Evolutionary conservation across 2,888 invertebrate genomes (phyloP).

Genomic region (Tenthredo mesomela): DNA sequence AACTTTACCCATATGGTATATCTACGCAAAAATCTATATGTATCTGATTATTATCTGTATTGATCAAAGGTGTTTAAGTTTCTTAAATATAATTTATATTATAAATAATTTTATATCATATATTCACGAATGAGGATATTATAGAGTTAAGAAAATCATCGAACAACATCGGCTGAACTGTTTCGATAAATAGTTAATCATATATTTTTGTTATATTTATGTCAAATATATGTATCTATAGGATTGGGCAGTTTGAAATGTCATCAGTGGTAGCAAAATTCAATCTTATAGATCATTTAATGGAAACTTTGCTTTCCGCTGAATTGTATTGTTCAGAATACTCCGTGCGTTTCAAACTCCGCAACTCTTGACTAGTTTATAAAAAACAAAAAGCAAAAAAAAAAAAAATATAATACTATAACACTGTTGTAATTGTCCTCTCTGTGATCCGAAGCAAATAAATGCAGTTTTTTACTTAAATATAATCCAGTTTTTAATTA

Average conservation of each 20-base stretch:
- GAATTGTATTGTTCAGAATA: not conserved
- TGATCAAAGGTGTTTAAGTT: not conserved
- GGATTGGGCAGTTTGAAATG: conserved; percentile 32
- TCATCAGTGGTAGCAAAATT: not conserved
- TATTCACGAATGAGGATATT: conserved; percentile 8
- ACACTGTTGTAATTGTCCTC: conserved; percentile 59
- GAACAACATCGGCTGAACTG: not conserved
- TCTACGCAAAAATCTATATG: not conserved
- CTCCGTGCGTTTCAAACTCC: not conserved
- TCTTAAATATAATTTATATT: not conserved
- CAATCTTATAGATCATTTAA: not conserved
- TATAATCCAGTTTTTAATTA: not conserved
- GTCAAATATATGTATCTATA: conserved; percentile 40
- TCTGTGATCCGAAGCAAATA: conserved; percentile 59
- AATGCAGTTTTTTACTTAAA: conserved; percentile 39
- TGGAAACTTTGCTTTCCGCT: not conserved
- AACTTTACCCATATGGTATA: conserved; percentile 2
- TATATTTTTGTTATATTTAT: conserved; percentile 59
- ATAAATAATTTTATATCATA: conserved; percentile 12
- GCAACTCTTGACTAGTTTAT: conserved; percentile 20
- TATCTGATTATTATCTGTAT: not conserved
- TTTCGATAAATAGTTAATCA: conserved; percentile 42
- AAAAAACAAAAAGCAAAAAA: conserved; percentile 16
- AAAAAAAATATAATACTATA: conserved; percentile 43
- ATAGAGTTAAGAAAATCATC: not conserved